Evolutionary conservation across 2,797 vertebrate species (phyloP), one percentile per base, ranked within the genome.

Genomic region (Pseudocheirus occidentalis): DNA sequence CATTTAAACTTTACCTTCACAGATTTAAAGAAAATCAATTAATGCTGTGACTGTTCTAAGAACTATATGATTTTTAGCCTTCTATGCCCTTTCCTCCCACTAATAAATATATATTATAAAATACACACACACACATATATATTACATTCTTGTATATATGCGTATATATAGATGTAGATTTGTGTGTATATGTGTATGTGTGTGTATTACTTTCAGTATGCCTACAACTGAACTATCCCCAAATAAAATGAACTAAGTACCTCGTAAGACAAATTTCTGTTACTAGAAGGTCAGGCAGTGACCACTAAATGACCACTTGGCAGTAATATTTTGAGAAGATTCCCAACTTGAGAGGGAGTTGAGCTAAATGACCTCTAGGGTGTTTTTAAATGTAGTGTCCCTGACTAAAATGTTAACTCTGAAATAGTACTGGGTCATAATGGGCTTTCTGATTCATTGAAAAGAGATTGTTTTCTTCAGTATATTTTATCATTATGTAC

Each of bases 381-480:
- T 87, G 24, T 40, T 87, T 87, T 87, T 87, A 46, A 87, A 87
- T 3, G 11, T 27, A 16, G 21, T 0, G 7, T 87, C 40, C 3
- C 73, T 46, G 21, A 87, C 73, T 11, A 87, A 87, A 87, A 50
- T 50, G 3, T 27, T 27, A 21, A 50, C 40, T 81, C 40, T 46
- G 73, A 46, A 87, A 10, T 3, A 50, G 11, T 50, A 27, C 40
- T 50, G 3, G 40, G 21, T 46, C 73, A 87, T 91, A 81, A 46
- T 56, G 58, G 29, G 93, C 24, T 53, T 54, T 95, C 4, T 96
- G 29, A 95, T 52, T 90, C 46, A 55, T 92, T 92, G 92, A 40
- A 62, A 89, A 94, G 94, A 81, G 66, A 94, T 16, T 55, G 46
- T 0, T 81, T 92, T 73, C 10, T 58, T 92, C 16, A 92, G 94